A percentile compares a stretch with the other conserved stretches of the same genome.
These are phyloP conservation scores for Hirudo medicinalis DNA, from an alignment of 1,140 invertebrate species.

Conservation along the genomic window DNA sequence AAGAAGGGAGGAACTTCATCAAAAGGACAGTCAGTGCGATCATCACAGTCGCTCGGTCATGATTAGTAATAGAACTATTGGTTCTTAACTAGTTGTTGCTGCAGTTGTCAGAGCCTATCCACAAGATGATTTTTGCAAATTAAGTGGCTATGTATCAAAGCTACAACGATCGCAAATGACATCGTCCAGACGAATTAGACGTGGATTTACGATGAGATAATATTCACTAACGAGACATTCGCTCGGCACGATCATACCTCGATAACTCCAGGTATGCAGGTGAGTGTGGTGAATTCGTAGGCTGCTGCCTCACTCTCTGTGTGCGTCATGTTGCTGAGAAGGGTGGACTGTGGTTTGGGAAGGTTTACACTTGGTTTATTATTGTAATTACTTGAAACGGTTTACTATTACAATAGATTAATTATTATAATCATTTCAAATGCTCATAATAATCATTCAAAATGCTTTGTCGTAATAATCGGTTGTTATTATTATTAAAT, in stretches of 20 bases:
- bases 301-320: slow-evolving; percentile 80
- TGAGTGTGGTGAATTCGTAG: slow-evolving; percentile 98
- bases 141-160: neutral
- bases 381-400: too few species aligned
- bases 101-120: too few species aligned
- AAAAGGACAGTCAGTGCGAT: too few species aligned
- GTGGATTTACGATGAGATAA: neutral
- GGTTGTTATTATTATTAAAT: too few species aligned
- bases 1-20: neutral
- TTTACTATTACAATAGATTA: too few species aligned
- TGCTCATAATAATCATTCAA: too few species aligned
- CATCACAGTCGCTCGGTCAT: too few species aligned
- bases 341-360: slow-evolving; percentile 34
- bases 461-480: too few species aligned
- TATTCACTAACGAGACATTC: neutral
- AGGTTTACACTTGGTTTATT: neutral
- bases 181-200: neutral
- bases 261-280: slow-evolving; percentile 97
- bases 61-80: too few species aligned
- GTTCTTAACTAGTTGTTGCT: too few species aligned
- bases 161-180: neutral
- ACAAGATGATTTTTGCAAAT: too few species aligned
- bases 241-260: slow-evolving; percentile 46
- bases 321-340: slow-evolving; percentile 35
- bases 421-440: too few species aligned